Evolutionary conservation across 1,140 invertebrate genomes (phyloP).

Genomic region (Drosophila obscura): DNA sequence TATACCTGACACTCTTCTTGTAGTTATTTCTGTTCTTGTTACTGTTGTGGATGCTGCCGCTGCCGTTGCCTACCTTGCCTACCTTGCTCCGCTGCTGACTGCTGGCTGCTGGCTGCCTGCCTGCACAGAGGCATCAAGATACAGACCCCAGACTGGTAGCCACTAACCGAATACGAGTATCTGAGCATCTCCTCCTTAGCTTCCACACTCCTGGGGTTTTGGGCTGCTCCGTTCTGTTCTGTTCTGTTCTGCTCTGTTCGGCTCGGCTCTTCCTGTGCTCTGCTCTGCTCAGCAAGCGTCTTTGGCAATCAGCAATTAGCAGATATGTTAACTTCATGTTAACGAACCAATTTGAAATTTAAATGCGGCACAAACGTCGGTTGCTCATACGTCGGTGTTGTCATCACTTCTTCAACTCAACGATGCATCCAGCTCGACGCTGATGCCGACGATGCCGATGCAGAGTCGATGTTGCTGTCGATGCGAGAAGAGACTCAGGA

Average conservation of each 20-base stretch:
- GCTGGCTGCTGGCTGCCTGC: slow-evolving; percentile 3
- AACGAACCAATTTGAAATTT: slow-evolving; percentile 82
- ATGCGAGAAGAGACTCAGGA: slow-evolving; percentile 29
- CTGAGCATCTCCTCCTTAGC: slow-evolving; percentile 35
- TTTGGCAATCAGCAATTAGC: slow-evolving; percentile 82
- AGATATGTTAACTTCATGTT: slow-evolving; percentile 82
- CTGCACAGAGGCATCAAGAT: slow-evolving; percentile 81
- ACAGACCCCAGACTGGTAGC: slow-evolving; percentile 67
- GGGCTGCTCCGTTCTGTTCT: slow-evolving; percentile 15
- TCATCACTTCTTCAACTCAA: slow-evolving; percentile 75
- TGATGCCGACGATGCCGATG: slow-evolving; percentile 15
- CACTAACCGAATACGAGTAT: slow-evolving; percentile 65
- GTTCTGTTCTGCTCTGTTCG: slow-evolving; percentile 1
- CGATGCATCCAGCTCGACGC: slow-evolving; percentile 56
- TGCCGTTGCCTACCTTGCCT: not conserved
- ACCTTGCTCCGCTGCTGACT: too few relatives aligned
- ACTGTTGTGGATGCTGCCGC: slow-evolving; percentile 55
- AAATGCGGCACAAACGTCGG: slow-evolving; percentile 79
- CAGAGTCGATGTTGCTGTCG: slow-evolving; percentile 24
- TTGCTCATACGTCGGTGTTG: slow-evolving; percentile 77
- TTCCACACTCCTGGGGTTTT: slow-evolving; percentile 20
- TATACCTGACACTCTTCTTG: slow-evolving; percentile 70
- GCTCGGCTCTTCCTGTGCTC: slow-evolving; percentile 24
- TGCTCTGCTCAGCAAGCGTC: slow-evolving; percentile 61
- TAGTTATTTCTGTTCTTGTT: slow-evolving; percentile 20